A percentile compares a stretch with the other conserved stretches of the same genome.
phyloP scores from a whole-genome alignment of 2,113 vertebrate genomes.

The Phylloscopus trochilus region DNA sequence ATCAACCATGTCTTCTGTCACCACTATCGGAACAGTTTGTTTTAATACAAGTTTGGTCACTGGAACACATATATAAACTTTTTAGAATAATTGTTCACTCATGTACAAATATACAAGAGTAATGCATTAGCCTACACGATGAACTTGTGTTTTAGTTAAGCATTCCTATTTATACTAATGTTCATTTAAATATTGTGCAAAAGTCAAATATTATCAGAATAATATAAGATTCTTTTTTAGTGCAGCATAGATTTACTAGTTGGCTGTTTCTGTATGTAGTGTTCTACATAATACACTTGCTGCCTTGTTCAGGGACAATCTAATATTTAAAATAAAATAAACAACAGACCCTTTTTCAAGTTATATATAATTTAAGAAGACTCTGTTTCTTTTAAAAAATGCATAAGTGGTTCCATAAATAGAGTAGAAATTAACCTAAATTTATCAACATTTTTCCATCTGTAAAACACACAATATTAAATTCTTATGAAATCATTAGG shows the following conservation, averaged over 20 bases:
- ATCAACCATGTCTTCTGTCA: conserved; percentile 69
- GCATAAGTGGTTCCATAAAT: conserved; percentile 57
- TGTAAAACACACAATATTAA: conserved; percentile 65
- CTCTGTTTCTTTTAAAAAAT: conserved; percentile 62
- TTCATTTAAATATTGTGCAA: conserved; percentile 71
- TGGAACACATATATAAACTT: conserved; percentile 72
- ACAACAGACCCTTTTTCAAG: conserved; percentile 36
- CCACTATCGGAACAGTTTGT: conserved; percentile 37
- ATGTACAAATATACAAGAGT: conserved; percentile 73
- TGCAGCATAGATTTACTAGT: conserved; percentile 29
- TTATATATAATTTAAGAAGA: conserved; percentile 61
- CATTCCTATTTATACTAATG: conserved; percentile 68
- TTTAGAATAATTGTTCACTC: conserved; percentile 80
- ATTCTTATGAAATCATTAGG: conserved; percentile 65
- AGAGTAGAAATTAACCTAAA: conserved; percentile 64
- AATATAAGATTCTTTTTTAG: conserved; percentile 29
- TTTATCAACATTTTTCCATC: conserved; percentile 58
- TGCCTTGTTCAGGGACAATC: conserved; percentile 28
- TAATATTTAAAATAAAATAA: conserved; percentile 66
- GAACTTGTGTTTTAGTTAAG: conserved; percentile 56
- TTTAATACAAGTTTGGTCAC: conserved; percentile 76
- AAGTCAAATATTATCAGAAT: conserved; percentile 66
- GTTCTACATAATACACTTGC: neutral
- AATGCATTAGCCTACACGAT: conserved; percentile 78
- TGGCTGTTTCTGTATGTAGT: conserved; percentile 44